Evolutionary conservation across 2,888 invertebrate genomes (phyloP).

Genomic region (Drosophila greeni): DNA sequence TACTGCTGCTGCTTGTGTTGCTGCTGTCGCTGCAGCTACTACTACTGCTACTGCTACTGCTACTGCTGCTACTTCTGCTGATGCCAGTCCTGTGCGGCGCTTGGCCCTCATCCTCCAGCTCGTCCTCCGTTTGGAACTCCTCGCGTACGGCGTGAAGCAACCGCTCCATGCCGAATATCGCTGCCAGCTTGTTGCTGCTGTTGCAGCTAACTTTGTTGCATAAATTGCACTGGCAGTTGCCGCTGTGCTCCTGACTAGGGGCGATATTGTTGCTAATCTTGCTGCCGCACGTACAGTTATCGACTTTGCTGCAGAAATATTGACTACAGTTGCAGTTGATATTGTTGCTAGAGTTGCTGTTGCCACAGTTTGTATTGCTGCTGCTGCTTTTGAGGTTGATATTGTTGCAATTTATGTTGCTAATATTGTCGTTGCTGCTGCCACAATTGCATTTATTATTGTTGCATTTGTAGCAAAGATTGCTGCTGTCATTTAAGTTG

Average conservation of each 20-base stretch:
- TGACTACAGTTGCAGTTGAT: slow-evolving; percentile 9
- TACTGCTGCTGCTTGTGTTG: slow-evolving; percentile 22
- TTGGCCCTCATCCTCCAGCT: slow-evolving; percentile 21
- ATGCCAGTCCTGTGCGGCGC: slow-evolving; percentile 20
- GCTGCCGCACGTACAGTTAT: background rate
- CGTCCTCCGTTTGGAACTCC: slow-evolving; percentile 67
- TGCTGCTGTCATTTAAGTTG: slow-evolving; percentile 17
- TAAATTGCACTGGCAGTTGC: slow-evolving; percentile 23
- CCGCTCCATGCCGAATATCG: slow-evolving; percentile 67
- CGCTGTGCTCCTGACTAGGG: background rate
- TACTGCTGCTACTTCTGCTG: slow-evolving; percentile 31
- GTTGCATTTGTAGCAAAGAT: slow-evolving; percentile 15
- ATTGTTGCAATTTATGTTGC: slow-evolving; percentile 12
- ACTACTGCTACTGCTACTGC: slow-evolving; percentile 21
- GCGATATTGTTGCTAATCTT: slow-evolving; percentile 9
- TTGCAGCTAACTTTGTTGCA: slow-evolving; percentile 21
- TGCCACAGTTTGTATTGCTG: slow-evolving; percentile 18
- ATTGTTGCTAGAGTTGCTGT: slow-evolving; percentile 4
- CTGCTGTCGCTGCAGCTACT: slow-evolving; percentile 1
- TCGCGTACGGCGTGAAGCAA: slow-evolving; percentile 71
- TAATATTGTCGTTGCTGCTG: slow-evolving; percentile 15
- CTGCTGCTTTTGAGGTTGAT: slow-evolving; percentile 1
- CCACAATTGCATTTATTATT: slow-evolving; percentile 15
- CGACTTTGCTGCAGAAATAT: slow-evolving; percentile 14
- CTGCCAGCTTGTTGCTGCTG: slow-evolving; percentile 32